Conservation (phyloP, 2,797 vertebrate genomes). For the Anguilla pacifica region DNA sequence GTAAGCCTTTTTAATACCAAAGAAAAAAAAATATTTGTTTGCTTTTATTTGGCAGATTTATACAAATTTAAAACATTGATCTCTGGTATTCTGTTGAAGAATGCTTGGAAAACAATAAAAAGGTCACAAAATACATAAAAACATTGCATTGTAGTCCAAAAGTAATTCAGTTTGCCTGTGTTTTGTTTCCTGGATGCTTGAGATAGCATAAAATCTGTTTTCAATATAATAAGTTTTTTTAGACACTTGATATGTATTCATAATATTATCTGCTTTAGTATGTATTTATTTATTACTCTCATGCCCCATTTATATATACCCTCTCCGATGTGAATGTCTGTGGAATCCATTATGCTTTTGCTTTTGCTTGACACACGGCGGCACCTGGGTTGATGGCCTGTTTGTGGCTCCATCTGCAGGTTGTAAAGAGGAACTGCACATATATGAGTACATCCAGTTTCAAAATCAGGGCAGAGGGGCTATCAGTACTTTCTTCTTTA, state of each 20-base stretch:
- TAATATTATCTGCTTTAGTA: conserved; percentile 19
- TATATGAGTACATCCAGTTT: conserved; percentile 4
- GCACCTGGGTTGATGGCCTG: neutral
- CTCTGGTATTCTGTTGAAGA: too few species aligned
- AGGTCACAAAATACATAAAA: neutral
- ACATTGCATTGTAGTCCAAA: neutral
- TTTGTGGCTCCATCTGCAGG: conserved; percentile 28
- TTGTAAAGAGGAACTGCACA: neutral
- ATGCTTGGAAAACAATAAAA: too few species aligned
- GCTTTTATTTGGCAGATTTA: neutral
- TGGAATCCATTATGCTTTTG: conserved; percentile 19
- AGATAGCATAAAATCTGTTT: neutral
- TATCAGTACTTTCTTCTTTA: neutral
- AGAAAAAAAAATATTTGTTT: neutral
- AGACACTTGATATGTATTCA: neutral
- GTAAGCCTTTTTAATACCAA: neutral
- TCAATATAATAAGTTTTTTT: neutral
- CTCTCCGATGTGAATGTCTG: neutral
- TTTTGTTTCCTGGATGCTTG: neutral
- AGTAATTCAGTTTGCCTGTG: neutral
- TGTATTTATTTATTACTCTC: conserved; percentile 26
- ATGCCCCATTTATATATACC: conserved; percentile 16
- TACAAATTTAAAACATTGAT: too few species aligned
- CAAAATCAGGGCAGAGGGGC: neutral
- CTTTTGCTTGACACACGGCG: neutral